phyloP scores from a whole-genome alignment of 2,797 vertebrate genomes.

The Sebastiscus tertius region DNA sequence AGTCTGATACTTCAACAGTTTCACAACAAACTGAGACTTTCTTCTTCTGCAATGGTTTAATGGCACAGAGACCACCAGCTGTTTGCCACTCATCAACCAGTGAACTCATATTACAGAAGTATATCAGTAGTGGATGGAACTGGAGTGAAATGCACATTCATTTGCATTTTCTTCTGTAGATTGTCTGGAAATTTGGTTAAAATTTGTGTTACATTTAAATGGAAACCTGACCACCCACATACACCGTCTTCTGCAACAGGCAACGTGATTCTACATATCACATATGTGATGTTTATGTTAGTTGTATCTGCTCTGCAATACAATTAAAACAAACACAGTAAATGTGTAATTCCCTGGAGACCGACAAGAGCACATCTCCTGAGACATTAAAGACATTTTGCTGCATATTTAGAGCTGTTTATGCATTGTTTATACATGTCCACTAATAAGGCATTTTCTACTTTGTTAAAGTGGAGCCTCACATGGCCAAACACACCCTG shows the following conservation, averaged over 20 bases:
- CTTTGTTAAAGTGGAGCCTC: background rate
- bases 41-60: too few species aligned
- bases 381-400: background rate
- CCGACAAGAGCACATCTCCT: background rate
- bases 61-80: too few species aligned
- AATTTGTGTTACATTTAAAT: background rate
- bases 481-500: background rate
- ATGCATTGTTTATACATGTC: background rate
- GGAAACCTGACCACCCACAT: background rate
- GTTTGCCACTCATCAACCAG: too few species aligned
- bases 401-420: background rate
- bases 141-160: too few species aligned
- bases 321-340: background rate
- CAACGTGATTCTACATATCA: background rate
- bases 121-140: background rate
- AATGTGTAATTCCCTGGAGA: background rate
- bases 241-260: background rate
- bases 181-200: background rate
- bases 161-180: background rate
- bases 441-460: background rate
- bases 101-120: too few species aligned
- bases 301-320: background rate
- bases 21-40: too few species aligned
- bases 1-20: too few species aligned
- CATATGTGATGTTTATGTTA: background rate